Percentiles rank a stretch among this genome's conserved stretches.
These are phyloP conservation scores for Acleris cristana DNA, from an alignment of 2,888 invertebrate species.

Conservation along the genomic window DNA sequence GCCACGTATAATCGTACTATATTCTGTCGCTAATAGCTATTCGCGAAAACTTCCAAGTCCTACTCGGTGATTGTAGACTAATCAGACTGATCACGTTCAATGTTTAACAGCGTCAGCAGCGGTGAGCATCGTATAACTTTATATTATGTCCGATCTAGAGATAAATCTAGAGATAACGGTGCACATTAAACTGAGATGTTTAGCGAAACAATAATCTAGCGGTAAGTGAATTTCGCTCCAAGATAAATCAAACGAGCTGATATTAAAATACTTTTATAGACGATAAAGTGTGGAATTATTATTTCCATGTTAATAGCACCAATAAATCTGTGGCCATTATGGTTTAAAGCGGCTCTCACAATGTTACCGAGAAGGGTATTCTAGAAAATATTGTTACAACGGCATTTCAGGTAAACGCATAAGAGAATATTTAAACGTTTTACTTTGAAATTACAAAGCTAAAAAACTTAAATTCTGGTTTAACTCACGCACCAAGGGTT, in stretches of 20 bases:
- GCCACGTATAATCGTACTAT: no score
- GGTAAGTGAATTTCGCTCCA: slow-evolving; percentile 50
- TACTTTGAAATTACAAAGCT: no score
- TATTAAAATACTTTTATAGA: slow-evolving; percentile 76
- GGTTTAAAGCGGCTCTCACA: slow-evolving; percentile 59
- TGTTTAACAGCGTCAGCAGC: slow-evolving; percentile 13
- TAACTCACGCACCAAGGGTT: no score
- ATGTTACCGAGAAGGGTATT: slow-evolving; percentile 34
- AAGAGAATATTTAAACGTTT: no score
- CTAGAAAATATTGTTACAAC: slow-evolving; percentile 2
- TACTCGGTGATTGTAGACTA: not conserved
- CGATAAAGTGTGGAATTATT: slow-evolving; percentile 76
- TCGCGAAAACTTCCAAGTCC: no score
- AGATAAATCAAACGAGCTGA: slow-evolving; percentile 74
- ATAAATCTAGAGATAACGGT: slow-evolving; percentile 28
- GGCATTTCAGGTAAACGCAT: not conserved
- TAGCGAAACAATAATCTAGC: slow-evolving; percentile 39
- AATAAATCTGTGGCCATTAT: slow-evolving; percentile 67
- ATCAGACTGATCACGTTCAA: slow-evolving; percentile 7
- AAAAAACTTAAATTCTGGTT: no score
- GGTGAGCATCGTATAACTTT: slow-evolving; percentile 15
- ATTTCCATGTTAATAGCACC: slow-evolving; percentile 76
- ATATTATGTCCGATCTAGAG: slow-evolving; percentile 24
- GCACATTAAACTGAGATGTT: slow-evolving; percentile 28
- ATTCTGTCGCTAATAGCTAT: no score